These are phyloP conservation scores for Tinea pellionella DNA, from an alignment of 2,888 invertebrate species.

Conservation along the genomic window DNA sequence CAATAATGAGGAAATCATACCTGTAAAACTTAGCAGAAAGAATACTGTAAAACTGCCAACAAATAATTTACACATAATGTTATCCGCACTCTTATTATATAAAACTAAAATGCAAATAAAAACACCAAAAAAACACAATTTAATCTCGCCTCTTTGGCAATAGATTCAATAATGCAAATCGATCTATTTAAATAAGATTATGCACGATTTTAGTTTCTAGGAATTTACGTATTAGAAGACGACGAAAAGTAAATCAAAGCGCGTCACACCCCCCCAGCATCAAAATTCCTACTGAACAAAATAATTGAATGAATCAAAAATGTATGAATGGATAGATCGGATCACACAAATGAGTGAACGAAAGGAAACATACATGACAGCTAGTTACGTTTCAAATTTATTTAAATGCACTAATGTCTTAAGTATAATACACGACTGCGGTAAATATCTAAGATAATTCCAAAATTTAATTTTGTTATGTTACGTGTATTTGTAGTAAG, in stretches of 20 bases:
- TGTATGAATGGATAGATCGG: too few relatives aligned
- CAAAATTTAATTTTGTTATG: too few relatives aligned
- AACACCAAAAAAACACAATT: neutral
- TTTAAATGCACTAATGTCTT: too few relatives aligned
- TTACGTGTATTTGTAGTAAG: too few relatives aligned
- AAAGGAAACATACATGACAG: too few relatives aligned
- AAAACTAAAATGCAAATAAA: conserved; percentile 9
- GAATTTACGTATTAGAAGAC: conserved; percentile 28
- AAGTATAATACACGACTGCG: too few relatives aligned
- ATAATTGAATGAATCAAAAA: neutral
- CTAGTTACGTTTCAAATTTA: too few relatives aligned
- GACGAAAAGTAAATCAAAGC: conserved; percentile 18
- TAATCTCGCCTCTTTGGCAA: neutral
- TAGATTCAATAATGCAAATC: neutral
- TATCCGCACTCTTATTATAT: neutral
- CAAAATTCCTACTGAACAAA: conserved; percentile 23
- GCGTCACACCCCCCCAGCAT: conserved; percentile 14
- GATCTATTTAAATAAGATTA: neutral
- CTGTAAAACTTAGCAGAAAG: conserved; percentile 29
- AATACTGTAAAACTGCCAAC: conserved; percentile 33
- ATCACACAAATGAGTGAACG: too few relatives aligned
- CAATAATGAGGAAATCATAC: conserved; percentile 36
- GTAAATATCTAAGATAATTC: too few relatives aligned
- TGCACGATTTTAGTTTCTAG: neutral
- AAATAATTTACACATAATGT: conserved; percentile 33